Conservation (phyloP, 2,888 invertebrate species). For the Malacosoma neustria region DNA sequence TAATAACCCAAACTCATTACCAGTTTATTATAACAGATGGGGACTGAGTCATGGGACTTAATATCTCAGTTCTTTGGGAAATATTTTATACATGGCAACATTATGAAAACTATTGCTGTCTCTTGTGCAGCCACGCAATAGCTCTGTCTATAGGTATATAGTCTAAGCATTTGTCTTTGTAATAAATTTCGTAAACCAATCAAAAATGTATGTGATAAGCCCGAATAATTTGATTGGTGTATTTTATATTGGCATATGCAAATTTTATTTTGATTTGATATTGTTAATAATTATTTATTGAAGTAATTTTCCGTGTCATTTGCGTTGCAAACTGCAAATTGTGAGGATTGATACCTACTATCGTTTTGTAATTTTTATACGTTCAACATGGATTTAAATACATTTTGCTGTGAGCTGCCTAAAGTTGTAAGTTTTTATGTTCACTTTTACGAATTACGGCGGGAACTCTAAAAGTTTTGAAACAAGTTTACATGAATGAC, state of each 20-base stretch:
- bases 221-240: conserved; percentile 2
- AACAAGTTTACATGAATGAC: neutral
- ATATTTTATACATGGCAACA: too few relatives aligned
- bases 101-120: too few relatives aligned
- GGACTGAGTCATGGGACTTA: too few relatives aligned
- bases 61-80: too few relatives aligned
- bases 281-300: conserved; percentile 1
- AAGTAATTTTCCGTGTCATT: conserved; percentile 1
- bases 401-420: conserved; percentile 69
- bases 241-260: neutral
- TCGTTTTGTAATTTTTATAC: too few relatives aligned
- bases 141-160: too few relatives aligned
- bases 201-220: conserved; percentile 2
- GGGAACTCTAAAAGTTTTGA: neutral
- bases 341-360: too few relatives aligned
- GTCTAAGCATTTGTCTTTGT: too few relatives aligned
- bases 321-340: neutral
- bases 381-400: conserved; percentile 35
- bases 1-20: too few relatives aligned
- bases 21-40: too few relatives aligned
- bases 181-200: too few relatives aligned
- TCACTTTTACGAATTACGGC: neutral
- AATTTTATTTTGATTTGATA: conserved; percentile 4
- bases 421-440: conserved; percentile 68
- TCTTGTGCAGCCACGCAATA: too few relatives aligned